Conservation (phyloP, 2,888 invertebrate species). For the Acrobasis suavella region DNA sequence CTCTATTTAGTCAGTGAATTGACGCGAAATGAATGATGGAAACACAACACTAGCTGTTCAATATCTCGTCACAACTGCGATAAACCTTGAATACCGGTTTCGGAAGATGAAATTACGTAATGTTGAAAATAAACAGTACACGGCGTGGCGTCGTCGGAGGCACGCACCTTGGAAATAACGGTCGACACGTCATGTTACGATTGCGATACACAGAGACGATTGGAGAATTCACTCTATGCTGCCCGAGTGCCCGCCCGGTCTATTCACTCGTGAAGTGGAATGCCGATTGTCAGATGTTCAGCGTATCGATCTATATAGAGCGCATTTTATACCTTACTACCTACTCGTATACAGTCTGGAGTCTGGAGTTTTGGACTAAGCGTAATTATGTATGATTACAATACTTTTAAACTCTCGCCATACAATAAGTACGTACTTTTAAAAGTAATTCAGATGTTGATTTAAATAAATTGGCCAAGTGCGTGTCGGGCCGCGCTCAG, state of each 20-base stretch:
- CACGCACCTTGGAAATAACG: constrained; percentile 57
- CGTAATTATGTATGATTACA: too few relatives aligned
- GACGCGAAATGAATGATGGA: constrained; percentile 27
- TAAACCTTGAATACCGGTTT: constrained; percentile 26
- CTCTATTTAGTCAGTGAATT: constrained; percentile 29
- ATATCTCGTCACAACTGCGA: constrained; percentile 35
- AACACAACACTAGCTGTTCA: constrained; percentile 34
- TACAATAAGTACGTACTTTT: too few relatives aligned
- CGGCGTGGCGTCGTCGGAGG: constrained; percentile 38
- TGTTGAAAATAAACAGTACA: constrained; percentile 68
- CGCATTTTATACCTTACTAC: neutral
- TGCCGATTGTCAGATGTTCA: constrained; percentile 3
- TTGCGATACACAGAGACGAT: constrained; percentile 45
- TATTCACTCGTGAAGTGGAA: constrained; percentile 7
- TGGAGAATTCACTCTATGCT: constrained; percentile 51
- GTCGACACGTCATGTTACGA: constrained; percentile 42
- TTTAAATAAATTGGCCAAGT: too few relatives aligned
- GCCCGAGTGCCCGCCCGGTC: constrained; percentile 19
- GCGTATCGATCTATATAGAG: neutral
- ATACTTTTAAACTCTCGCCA: too few relatives aligned
- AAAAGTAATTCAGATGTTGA: too few relatives aligned
- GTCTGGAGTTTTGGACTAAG: too few relatives aligned
- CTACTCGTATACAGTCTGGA: too few relatives aligned
- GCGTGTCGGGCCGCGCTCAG: too few relatives aligned
- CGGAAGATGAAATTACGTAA: constrained; percentile 63